These are phyloP conservation scores for Sinhomidia bicolor DNA, from an alignment of 2,888 invertebrate species.

Conservation along the genomic window DNA sequence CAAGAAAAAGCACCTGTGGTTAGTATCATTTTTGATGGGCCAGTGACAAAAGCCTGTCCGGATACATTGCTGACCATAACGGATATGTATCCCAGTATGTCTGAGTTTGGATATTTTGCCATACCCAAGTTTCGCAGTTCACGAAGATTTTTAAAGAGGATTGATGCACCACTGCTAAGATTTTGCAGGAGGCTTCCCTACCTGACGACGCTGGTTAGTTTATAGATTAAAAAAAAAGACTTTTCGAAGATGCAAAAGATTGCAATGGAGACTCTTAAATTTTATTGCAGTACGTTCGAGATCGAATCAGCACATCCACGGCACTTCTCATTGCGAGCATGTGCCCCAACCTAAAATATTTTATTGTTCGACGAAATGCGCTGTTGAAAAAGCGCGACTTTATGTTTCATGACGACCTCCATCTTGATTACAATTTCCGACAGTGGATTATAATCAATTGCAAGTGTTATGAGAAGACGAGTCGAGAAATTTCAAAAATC, in stretches of 20 bases:
- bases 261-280: neutral
- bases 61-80: constrained; percentile 84
- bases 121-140: constrained; percentile 87
- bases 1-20: constrained; percentile 88
- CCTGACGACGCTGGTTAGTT: constrained; percentile 86
- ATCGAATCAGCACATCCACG: constrained; percentile 90
- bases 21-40: constrained; percentile 86
- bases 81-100: constrained; percentile 86
- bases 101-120: constrained; percentile 87
- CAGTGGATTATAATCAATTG: constrained; percentile 86
- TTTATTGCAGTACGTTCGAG: constrained; percentile 85
- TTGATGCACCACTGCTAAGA: constrained; percentile 87
- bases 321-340: constrained; percentile 87
- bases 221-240: neutral
- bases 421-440: constrained; percentile 88
- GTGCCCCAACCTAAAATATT: constrained; percentile 85
- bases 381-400: constrained; percentile 87
- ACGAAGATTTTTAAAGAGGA: constrained; percentile 87
- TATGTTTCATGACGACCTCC: constrained; percentile 81
- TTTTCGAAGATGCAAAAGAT: neutral
- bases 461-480: constrained; percentile 86
- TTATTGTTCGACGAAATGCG: constrained; percentile 88
- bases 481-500: constrained; percentile 87
- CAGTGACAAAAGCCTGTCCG: constrained; percentile 84
- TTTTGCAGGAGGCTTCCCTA: constrained; percentile 87